Conservation (phyloP, 2,888 invertebrate species). For the Girardia tigrina region DNA sequence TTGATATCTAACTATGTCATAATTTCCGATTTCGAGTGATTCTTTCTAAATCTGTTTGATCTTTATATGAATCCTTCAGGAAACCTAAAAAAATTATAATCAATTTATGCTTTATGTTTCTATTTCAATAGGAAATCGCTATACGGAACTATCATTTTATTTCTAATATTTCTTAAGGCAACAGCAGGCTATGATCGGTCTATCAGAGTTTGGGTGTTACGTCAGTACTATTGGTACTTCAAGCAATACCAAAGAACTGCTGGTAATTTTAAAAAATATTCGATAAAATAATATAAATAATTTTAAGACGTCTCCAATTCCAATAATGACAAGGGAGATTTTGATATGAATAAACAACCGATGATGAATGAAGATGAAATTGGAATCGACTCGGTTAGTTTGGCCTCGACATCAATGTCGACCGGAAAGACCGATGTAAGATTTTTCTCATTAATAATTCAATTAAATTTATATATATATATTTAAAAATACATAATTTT, state of each 20-base stretch:
- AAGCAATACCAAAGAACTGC: conserved; percentile 46
- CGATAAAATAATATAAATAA: conserved; percentile 30
- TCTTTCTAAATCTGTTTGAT: too few species aligned
- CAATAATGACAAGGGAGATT: conserved; percentile 3
- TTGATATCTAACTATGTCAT: too few species aligned
- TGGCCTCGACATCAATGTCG: conserved; percentile 26
- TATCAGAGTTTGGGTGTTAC: conserved; percentile 80
- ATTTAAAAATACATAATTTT: neutral
- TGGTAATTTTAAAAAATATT: conserved; percentile 24
- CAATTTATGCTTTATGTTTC: too few species aligned
- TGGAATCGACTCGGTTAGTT: conserved; percentile 18
- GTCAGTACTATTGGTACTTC: conserved; percentile 76
- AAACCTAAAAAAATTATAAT: too few species aligned
- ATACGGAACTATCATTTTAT: too few species aligned
- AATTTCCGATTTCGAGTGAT: too few species aligned
- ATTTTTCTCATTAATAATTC: neutral
- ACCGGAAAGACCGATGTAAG: conserved; percentile 35
- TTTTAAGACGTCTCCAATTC: conserved; percentile 10
- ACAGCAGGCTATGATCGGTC: conserved; percentile 92
- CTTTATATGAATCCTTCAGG: too few species aligned
- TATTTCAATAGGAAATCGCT: too few species aligned
- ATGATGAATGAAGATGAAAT: conserved; percentile 32
- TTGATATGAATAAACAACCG: conserved; percentile 17
- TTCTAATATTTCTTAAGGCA: conserved; percentile 54
- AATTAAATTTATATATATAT: neutral